phyloP scores from a whole-genome alignment of 1,140 invertebrate genomes.

The Leptopilina boulardi region DNA sequence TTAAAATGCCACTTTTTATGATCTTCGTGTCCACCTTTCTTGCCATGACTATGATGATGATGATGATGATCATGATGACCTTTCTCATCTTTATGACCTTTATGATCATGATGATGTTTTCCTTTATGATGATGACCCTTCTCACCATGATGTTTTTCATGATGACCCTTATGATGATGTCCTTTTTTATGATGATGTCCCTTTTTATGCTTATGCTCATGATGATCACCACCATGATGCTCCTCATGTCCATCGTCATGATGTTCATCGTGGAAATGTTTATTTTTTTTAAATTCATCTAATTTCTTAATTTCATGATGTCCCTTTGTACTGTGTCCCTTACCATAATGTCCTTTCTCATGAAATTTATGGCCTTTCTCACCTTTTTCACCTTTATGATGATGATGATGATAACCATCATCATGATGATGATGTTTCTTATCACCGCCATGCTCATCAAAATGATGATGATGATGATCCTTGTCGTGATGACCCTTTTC shows the following conservation, averaged over 20 bases:
- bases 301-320: conserved; percentile 82
- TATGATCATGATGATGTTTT: conserved; percentile 71
- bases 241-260: conserved; percentile 89
- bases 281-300: conserved; percentile 84
- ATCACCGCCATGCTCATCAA: conserved; percentile 80
- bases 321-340: conserved; percentile 83
- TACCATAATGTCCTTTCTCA: conserved; percentile 81
- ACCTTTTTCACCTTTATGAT: conserved; percentile 79
- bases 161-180: conserved; percentile 82
- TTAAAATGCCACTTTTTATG: conserved; percentile 65
- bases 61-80: conserved; percentile 67
- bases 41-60: conserved; percentile 62
- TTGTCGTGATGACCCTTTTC: conserved; percentile 79
- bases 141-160: conserved; percentile 81
- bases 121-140: conserved; percentile 78
- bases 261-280: conserved; percentile 87
- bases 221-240: conserved; percentile 85
- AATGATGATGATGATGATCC: conserved; percentile 80
- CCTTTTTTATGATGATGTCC: conserved; percentile 86
- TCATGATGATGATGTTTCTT: conserved; percentile 84
- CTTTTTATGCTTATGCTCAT: conserved; percentile 83
- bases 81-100: conserved; percentile 69
- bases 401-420: conserved; percentile 80
- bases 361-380: conserved; percentile 82
- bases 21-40: conserved; percentile 65